Conservation (phyloP, 2,113 vertebrate species). For the Meriones unguiculatus region DNA sequence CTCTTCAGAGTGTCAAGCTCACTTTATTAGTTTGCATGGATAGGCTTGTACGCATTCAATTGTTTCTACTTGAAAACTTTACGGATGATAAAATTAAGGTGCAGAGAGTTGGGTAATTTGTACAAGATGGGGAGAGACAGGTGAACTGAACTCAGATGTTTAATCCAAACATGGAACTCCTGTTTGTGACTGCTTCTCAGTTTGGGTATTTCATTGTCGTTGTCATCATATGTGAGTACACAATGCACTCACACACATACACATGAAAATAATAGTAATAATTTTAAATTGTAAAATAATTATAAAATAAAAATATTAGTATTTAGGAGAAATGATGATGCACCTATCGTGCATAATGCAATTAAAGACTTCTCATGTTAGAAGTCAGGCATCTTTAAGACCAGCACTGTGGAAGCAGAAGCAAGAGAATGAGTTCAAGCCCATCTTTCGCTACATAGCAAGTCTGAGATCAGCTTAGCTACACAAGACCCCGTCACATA, state of each 20-base stretch:
- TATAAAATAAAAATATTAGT: background rate
- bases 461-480: background rate
- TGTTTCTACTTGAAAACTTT: conserved; percentile 33
- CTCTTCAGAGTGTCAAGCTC: background rate
- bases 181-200: background rate
- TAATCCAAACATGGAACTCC: conserved; percentile 1
- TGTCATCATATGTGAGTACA: too few relatives aligned
- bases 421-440: background rate
- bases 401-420: background rate
- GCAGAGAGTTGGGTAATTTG: conserved; percentile 11
- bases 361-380: background rate
- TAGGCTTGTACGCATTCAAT: background rate
- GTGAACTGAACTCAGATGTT: conserved; percentile 43
- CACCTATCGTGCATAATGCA: background rate
- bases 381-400: background rate
- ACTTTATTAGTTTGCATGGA: background rate
- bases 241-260: background rate
- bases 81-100: conserved; percentile 40
- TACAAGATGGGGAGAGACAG: background rate
- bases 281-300: background rate
- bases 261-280: background rate
- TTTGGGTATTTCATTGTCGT: background rate
- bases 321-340: background rate
- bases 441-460: background rate
- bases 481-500: background rate